Percentiles rank a stretch among this genome's conserved stretches.
Conservation (phyloP, 1,140 invertebrate genomes). For the Panagrolaimus sp. region DNA sequence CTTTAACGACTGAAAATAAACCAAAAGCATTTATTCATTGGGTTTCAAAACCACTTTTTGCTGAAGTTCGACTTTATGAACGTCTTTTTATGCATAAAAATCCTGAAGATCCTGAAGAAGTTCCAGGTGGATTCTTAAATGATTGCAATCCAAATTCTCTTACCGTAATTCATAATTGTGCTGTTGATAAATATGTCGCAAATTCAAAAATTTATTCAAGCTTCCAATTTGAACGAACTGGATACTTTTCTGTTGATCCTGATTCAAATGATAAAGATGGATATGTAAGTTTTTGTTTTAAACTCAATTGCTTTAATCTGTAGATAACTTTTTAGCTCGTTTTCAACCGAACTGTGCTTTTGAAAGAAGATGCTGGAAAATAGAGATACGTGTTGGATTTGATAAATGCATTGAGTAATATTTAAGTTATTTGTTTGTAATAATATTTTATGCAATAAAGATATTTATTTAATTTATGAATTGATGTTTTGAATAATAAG, state of each 20-base stretch:
- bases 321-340: not conserved
- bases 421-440: too few relatives aligned
- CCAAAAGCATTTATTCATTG: conserved; percentile 16
- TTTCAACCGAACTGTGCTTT: conserved; percentile 11
- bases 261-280: conserved; percentile 1
- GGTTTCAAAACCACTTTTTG: not conserved
- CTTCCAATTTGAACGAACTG: conserved; percentile 18
- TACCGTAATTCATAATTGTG: not conserved
- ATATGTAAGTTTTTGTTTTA: not conserved
- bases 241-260: not conserved
- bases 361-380: conserved; percentile 14
- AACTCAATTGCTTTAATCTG: not conserved
- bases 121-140: not conserved
- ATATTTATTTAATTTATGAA: too few relatives aligned
- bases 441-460: too few relatives aligned
- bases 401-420: too few relatives aligned
- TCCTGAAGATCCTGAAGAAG: not conserved
- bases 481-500: too few relatives aligned
- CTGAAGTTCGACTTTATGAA: conserved; percentile 6
- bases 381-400: too few relatives aligned
- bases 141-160: not conserved
- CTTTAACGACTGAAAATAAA: conserved; percentile 13
- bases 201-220: not conserved
- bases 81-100: conserved; percentile 13
- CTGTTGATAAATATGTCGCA: not conserved